phyloP scores from a whole-genome alignment of 2,113 vertebrate genomes.

The Mesembrinibis cayennensis region DNA sequence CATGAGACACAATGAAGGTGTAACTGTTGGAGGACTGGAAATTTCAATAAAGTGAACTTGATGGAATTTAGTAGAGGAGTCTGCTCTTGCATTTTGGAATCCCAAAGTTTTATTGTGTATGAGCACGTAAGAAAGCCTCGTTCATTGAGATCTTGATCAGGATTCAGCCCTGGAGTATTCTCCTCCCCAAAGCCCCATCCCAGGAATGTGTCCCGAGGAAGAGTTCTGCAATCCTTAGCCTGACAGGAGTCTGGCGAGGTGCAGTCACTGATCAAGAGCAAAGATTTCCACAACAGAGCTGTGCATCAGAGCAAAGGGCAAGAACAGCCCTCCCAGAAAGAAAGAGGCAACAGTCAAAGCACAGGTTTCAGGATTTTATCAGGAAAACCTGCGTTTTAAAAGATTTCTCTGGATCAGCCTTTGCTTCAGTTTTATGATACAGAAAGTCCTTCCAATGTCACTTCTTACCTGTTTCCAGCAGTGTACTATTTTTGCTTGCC shows the following conservation, averaged over 20 bases:
- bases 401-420: neutral
- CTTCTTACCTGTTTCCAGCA: conserved; percentile 84
- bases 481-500: conserved; percentile 80
- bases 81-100: neutral
- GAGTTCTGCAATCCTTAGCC: neutral
- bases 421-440: neutral
- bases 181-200: neutral
- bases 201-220: neutral
- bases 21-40: neutral
- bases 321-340: neutral
- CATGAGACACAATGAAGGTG: neutral
- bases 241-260: neutral
- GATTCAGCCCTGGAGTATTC: neutral
- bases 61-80: neutral
- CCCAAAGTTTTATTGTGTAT: neutral
- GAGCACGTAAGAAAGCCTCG: neutral
- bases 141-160: neutral
- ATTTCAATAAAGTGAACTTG: neutral
- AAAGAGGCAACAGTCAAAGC: neutral
- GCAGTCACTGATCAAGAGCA: neutral
- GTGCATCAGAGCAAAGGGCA: neutral
- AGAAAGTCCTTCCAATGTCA: neutral
- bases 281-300: neutral
- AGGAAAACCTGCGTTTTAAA: neutral
- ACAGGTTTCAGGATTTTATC: neutral